Evolutionary conservation across 1,140 invertebrate species (phyloP), one percentile per base, ranked within the genome.

Genomic region (Palaemon carinicauda): DNA sequence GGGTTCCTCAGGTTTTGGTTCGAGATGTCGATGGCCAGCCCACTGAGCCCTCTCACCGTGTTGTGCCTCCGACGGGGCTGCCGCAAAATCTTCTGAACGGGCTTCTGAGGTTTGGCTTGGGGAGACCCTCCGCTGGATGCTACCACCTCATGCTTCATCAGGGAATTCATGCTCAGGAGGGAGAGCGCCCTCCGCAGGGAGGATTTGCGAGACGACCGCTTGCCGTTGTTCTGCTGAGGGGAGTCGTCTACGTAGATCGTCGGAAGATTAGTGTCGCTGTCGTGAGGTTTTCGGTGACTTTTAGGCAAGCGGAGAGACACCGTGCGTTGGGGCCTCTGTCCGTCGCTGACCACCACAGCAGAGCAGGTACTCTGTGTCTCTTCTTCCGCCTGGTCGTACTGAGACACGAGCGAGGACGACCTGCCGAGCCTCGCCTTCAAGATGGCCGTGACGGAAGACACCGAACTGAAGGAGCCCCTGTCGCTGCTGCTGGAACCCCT

Each of bases 171-270:
- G 65, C 84, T 86, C 24, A 86, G 77, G 5, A 86, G 84, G 27
- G 84, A 86, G 10, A 86, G 51, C 2, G 84, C 84, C 12, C 65
- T 77, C 0, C 65, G 84, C 50, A 86, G 65, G 24, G 84, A 86
- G 10, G 84, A 86, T 41, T 80, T 79, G 3, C 84, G 60, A 1
- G 3, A 51, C 17, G 27, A 51, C 21, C 10, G 9, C n/a, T 51
- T 52, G 12, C n/a, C 21, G 41, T 41, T 33, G 50, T 54, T 53
- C 60, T 65, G 27, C 60, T 71, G 56, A 0, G 84, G 84, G 3
- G 84, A 80, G 50, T 86, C 84, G 60, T 86, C 84, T n/a, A 86
- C 84, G 51, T 86, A 86, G 65, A 86, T 86, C 29, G 84, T 86
- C 33, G 84, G 84, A 4, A 86, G 77, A 65, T 86, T 86, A 21